Evolutionary conservation across 2,888 invertebrate species (phyloP), one percentile per base, ranked within the genome.

Genomic region (Elegia similella): DNA sequence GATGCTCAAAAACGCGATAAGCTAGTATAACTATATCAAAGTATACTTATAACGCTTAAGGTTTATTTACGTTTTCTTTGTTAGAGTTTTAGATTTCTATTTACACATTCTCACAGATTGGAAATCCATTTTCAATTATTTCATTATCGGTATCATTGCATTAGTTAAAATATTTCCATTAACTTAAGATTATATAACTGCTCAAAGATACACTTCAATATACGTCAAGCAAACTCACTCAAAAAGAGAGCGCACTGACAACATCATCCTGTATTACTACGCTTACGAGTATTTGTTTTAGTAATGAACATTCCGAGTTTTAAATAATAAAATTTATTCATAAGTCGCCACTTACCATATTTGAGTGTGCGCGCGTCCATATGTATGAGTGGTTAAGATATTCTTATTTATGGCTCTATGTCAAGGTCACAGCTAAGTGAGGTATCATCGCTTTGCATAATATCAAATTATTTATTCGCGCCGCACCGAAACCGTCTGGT

Each of bases 251-350:
- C 16, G 29, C 17, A 42, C 12, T 23, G 74, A 75, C 67, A 59
- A 77, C 74, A 84, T 68, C 89, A 90, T 71, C 89, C 90, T 91
- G 88, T 89, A 83, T 78, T 88, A 89, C 90, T 89, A 89, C 86
- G 84, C 70, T 76, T 84, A 87, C 88, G 86, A 84, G 84, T 90
- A 89, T 91, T 91, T 90, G 90, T 91, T 91, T 91, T 91, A 90
- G 91, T 91, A 91, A 91, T 90, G 88, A 90, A 91, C 90, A 87
- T 88, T 85, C 87, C 82, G 82, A 86, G 86, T 90, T 89, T 91
- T 88, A 90, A 90, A 89, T 89, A 89, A 89, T 88, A 90, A 89
- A 90, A 88, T 89, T 80, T 89, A 91, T 91, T 90, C 91, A 91
- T 89, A 91, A 88, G 86, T 84, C 84, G 81, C 84, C 85, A 88